Evolutionary conservation across 2,888 invertebrate genomes (phyloP), one percentile per base, ranked within the genome.

Genomic region (Ormyrus thymus): DNA sequence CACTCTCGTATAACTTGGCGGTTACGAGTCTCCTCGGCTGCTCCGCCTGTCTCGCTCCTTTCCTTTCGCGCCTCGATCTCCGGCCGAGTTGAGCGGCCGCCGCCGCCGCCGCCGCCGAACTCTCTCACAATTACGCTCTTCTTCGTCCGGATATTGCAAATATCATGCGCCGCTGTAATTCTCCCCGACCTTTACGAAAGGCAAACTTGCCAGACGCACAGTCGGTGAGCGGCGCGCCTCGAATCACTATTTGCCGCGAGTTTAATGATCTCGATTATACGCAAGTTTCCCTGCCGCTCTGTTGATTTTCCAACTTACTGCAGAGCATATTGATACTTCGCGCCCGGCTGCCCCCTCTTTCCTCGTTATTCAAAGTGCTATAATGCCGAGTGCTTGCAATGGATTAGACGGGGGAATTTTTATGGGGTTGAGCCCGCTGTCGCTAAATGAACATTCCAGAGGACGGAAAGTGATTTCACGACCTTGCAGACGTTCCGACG

Each of bases 1-100:
- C 78, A 66, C 68, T 29, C 29, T 78, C 78, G 73, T 78, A 58
- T 65, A 71, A 71, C 53, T 76, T 71, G 50, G 65, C 51, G 71
- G 64, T 77, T 77, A 77, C 70, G 56, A 64, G 13, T 62, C 43
- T 46, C 29, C 11, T 56, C n/a, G 43, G 15, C 29, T 29, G 29
- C 29, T 29, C 3, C 29, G 29, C 29, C 29, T 4, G 29, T 29
- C 29, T 29, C 29, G 29, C 29, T 29, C 29, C 29, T 29, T 29
- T 29, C 53, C 15, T 62, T 45, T 62, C 15, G 13, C 46, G 15
- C 15, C 62, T 55, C 15, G n/a, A 50, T n/a, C 43, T 10, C 64
- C 51, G 61, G 29, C 29, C 29, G 29, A 29, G 29, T 29, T 29
- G 10, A 7, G 11, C 10, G 65, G 53, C 59, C n/a, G 43, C 45